Conservation (phyloP, 2,113 vertebrate species). For the Ammodytes marinus region DNA sequence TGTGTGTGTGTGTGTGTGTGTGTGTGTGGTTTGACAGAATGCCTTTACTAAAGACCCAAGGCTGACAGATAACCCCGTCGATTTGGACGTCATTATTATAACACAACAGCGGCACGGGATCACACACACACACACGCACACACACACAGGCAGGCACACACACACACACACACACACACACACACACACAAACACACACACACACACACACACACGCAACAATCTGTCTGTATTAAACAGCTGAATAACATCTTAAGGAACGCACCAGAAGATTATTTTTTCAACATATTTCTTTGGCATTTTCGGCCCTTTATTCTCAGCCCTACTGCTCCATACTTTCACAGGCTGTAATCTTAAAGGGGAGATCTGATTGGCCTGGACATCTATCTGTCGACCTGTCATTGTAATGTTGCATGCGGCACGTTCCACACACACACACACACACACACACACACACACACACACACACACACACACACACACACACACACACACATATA, state of each 20-base stretch:
- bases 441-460: too few relatives aligned
- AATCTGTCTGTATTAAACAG: too few relatives aligned
- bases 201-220: too few relatives aligned
- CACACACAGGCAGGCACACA: constrained; percentile 28
- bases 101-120: constrained; percentile 26
- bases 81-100: constrained; percentile 71
- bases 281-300: constrained; percentile 12
- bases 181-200: too few relatives aligned
- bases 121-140: neutral
- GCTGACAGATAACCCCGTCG: constrained; percentile 77
- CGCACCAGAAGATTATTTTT: neutral
- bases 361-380: constrained; percentile 47
- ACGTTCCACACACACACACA: too few relatives aligned
- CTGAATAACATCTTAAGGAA: constrained; percentile 28
- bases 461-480: too few relatives aligned
- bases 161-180: too few relatives aligned
- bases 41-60: constrained; percentile 46
- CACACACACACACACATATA: too few relatives aligned
- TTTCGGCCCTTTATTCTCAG: constrained; percentile 23
- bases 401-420: constrained; percentile 34
- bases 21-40: constrained; percentile 51
- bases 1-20: too few relatives aligned
- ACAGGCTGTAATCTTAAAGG: constrained; percentile 41
- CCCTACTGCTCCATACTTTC: constrained; percentile 42
- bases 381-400: constrained; percentile 66